Evolutionary conservation across 2,797 vertebrate genomes (phyloP).

Genomic region (Rhadinocentrus ornatus): DNA sequence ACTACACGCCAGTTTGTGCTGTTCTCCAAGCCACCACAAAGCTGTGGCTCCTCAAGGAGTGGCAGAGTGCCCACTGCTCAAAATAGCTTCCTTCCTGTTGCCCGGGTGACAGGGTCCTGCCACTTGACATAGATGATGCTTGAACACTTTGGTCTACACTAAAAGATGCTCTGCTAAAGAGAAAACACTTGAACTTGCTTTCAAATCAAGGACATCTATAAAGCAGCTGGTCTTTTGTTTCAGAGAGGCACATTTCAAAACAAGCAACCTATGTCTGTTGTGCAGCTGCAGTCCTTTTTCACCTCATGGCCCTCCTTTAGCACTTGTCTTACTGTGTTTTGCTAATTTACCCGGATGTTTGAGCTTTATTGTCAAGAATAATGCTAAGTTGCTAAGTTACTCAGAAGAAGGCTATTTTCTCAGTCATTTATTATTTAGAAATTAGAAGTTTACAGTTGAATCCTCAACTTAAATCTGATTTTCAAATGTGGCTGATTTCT

Average conservation of each 20-base stretch:
- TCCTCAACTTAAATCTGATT: not conserved
- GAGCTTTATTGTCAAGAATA: not conserved
- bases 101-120: conserved; percentile 78
- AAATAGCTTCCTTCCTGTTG: conserved; percentile 84
- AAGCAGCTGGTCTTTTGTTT: conserved; percentile 65
- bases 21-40: conserved; percentile 39
- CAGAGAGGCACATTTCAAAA: conserved; percentile 15
- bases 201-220: conserved; percentile 46
- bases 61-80: conserved; percentile 70
- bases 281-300: conserved; percentile 46
- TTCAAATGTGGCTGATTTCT: not conserved
- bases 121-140: conserved; percentile 71
- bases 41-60: conserved; percentile 59
- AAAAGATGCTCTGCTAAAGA: conserved; percentile 56
- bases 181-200: conserved; percentile 64
- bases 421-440: conserved; percentile 1
- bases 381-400: not conserved
- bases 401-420: not conserved
- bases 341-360: not conserved
- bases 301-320: conserved; percentile 18
- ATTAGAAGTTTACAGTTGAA: not conserved
- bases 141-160: conserved; percentile 52
- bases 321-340: not conserved
- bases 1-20: conserved; percentile 32
- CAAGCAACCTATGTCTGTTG: conserved; percentile 38